Conservation (phyloP, 1,140 invertebrate genomes). For the Aphelenchoides fujianensis region DNA sequence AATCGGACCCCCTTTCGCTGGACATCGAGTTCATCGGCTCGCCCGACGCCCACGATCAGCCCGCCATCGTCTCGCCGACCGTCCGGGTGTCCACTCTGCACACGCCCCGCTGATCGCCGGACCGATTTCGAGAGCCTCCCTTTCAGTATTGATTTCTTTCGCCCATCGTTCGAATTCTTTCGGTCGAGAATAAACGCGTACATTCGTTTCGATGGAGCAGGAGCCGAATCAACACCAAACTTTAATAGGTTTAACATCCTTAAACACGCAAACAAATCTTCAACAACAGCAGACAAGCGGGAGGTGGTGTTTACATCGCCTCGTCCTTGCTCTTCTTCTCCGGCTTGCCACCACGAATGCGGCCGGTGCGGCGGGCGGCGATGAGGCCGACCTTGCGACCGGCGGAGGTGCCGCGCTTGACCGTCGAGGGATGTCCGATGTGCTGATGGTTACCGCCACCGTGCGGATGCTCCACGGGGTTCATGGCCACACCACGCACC, state of each 20-base stretch:
- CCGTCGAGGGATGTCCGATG: conserved; percentile 99
- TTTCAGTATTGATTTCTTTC: too few relatives aligned
- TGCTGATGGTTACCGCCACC: conserved; percentile 99
- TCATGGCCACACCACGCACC: conserved; percentile 72
- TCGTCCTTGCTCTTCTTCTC: conserved; percentile 60
- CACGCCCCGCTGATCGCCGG: too few relatives aligned
- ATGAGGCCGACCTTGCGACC: conserved; percentile 99
- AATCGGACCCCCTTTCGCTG: conserved; percentile 14
- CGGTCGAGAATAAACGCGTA: too few relatives aligned
- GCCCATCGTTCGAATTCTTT: too few relatives aligned
- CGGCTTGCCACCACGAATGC: conserved; percentile 78
- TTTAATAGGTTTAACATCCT: not conserved
- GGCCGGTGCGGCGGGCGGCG: conserved; percentile 97
- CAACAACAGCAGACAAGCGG: conserved; percentile 22
- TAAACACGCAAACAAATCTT: conserved; percentile 21
- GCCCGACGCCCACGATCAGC: not conserved
- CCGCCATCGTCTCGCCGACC: not conserved
- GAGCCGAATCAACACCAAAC: too few relatives aligned
- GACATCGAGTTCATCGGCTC: conserved; percentile 20
- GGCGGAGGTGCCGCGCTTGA: conserved; percentile 92
- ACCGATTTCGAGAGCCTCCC: too few relatives aligned
- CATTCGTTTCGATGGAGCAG: too few relatives aligned
- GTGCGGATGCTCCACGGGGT: conserved; percentile 95
- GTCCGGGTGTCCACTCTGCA: not conserved
- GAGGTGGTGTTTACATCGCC: conserved; percentile 38